phyloP scores from a whole-genome alignment of 2,113 vertebrate species.

The Bufo gargarizans region DNA sequence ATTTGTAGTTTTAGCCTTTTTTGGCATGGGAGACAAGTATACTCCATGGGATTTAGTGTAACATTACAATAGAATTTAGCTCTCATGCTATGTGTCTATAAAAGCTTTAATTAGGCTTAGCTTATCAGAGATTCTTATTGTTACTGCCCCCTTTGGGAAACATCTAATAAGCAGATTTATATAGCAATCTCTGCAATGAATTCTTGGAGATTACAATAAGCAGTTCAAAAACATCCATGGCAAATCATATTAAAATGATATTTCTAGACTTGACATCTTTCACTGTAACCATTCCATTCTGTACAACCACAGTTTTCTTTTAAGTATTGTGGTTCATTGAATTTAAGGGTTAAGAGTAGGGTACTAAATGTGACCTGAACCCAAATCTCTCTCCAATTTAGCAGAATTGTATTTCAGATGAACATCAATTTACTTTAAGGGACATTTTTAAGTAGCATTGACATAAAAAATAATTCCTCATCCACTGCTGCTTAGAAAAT shows the following conservation, averaged over 20 bases:
- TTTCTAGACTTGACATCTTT: slow-evolving; percentile 46
- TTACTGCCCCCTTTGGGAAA: slow-evolving; percentile 48
- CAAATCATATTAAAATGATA: slow-evolving; percentile 40
- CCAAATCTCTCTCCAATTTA: slow-evolving; percentile 73
- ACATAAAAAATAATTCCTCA: slow-evolving; percentile 83
- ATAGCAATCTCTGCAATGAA: slow-evolving; percentile 28
- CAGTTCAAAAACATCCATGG: slow-evolving; percentile 26
- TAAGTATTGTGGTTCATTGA: slow-evolving; percentile 67
- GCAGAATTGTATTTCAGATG: slow-evolving; percentile 86
- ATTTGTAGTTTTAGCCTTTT: slow-evolving; percentile 46
- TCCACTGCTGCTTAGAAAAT: slow-evolving; percentile 72
- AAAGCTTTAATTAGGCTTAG: slow-evolving; percentile 56
- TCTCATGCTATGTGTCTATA: slow-evolving; percentile 44
- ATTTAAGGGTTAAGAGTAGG: slow-evolving; percentile 70
- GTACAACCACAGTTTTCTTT: slow-evolving; percentile 63
- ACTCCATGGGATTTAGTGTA: slow-evolving; percentile 31
- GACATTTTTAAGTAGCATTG: slow-evolving; percentile 83
- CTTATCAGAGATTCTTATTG: slow-evolving; percentile 53
- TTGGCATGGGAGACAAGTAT: slow-evolving; percentile 25
- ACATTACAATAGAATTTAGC: slow-evolving; percentile 40
- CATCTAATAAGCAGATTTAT: slow-evolving; percentile 55
- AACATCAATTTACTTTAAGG: slow-evolving; percentile 87
- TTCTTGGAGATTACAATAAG: slow-evolving; percentile 37
- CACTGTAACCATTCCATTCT: slow-evolving; percentile 52
- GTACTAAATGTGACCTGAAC: slow-evolving; percentile 73